A percentile compares a stretch with the other conserved stretches of the same genome.
Evolutionary conservation across 2,797 vertebrate species (phyloP).

Genomic region (Hipposideros larvatus): DNA sequence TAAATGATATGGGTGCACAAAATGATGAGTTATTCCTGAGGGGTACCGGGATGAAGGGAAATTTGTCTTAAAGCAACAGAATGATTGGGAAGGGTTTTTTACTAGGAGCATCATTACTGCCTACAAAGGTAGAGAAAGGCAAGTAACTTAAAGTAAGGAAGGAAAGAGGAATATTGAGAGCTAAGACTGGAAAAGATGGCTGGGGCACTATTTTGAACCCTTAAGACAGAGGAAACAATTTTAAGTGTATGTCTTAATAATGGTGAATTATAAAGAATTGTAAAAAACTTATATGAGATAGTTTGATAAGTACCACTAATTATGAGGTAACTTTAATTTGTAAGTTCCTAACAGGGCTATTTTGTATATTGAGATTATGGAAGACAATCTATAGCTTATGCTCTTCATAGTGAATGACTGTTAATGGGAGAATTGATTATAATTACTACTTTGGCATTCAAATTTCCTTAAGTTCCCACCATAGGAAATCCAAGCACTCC

Average conservation of each 20-base stretch:
- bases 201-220: conserved; percentile 1
- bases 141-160: background rate
- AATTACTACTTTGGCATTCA: conserved; percentile 10
- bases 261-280: background rate
- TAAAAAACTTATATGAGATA: background rate
- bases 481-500: background rate
- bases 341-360: background rate
- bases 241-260: conserved; percentile 7
- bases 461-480: conserved; percentile 21
- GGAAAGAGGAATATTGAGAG: background rate
- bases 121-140: background rate
- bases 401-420: background rate
- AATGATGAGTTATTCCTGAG: background rate
- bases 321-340: conserved; percentile 14
- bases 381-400: background rate
- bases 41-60: background rate
- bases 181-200: background rate
- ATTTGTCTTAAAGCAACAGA: background rate
- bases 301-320: background rate
- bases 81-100: background rate
- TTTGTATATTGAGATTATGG: conserved; percentile 8
- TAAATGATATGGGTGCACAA: background rate
- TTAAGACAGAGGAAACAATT: background rate
- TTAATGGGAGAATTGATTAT: conserved; percentile 13
- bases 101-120: background rate